phyloP scores from a whole-genome alignment of 2,113 vertebrate species.

The Spea multiplicata region DNA sequence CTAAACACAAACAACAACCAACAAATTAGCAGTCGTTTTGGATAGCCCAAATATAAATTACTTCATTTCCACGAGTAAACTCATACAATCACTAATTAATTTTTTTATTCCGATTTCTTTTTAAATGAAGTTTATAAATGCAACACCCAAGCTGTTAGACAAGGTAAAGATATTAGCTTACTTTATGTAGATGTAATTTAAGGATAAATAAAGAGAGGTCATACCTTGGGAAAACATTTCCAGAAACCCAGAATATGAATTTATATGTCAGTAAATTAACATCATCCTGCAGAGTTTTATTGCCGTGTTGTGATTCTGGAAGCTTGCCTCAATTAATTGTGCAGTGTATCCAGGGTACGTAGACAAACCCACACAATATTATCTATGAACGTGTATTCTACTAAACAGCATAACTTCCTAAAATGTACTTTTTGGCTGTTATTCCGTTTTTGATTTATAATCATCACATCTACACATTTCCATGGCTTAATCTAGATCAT shows the following conservation, averaged over 20 bases:
- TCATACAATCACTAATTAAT: no score
- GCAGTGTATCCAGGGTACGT: conserved; percentile 3
- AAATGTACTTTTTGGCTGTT: conserved; percentile 21
- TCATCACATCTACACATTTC: conserved; percentile 32
- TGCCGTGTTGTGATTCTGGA: background rate
- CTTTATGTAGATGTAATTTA: background rate
- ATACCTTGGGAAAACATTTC: background rate
- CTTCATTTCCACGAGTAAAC: no score
- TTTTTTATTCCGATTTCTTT: no score
- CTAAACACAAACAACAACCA: no score
- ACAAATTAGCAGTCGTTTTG: no score
- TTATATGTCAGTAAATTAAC: conserved; percentile 4
- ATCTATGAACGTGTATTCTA: conserved; percentile 11
- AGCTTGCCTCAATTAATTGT: conserved; percentile 12
- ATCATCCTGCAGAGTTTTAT: background rate
- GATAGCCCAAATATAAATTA: no score
- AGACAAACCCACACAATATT: conserved; percentile 14
- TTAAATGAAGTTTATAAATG: no score
- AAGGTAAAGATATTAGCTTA: background rate
- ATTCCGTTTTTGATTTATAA: conserved; percentile 24
- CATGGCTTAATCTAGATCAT: conserved; percentile 32
- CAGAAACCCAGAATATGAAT: background rate
- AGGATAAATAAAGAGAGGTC: background rate
- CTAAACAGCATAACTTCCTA: conserved; percentile 25
- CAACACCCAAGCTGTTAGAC: no score